A percentile compares a stretch with the other conserved stretches of the same genome.
phyloP scores from a whole-genome alignment of 2,113 vertebrate genomes.

The Nipponia nippon region DNA sequence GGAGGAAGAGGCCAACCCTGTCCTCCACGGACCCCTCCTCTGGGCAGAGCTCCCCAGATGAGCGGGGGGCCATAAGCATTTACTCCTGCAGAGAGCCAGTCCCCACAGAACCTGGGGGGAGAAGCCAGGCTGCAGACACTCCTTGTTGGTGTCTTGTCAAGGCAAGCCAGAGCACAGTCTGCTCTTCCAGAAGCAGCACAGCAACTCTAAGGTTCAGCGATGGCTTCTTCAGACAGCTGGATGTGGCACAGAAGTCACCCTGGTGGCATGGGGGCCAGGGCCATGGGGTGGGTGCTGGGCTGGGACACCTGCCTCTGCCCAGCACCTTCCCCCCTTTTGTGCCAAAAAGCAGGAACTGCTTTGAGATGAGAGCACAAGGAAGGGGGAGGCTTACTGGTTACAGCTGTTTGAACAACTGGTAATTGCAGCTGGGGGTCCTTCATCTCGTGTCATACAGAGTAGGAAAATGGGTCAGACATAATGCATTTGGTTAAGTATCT shows the following conservation, averaged over 20 bases:
- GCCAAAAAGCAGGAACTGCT: background rate
- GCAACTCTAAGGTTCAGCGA: background rate
- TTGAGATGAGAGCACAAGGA: background rate
- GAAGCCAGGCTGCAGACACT: fast-evolving
- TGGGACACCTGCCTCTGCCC: background rate
- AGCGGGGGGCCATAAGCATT: fast-evolving
- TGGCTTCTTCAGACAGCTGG: background rate
- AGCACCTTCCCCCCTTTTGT: background rate
- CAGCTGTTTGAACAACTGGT: constrained; percentile 39
- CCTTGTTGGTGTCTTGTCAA: background rate
- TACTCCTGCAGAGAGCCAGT: background rate
- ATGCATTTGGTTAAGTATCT: constrained; percentile 68
- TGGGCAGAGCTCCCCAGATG: fast-evolving
- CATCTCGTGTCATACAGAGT: constrained; percentile 11
- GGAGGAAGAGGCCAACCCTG: background rate
- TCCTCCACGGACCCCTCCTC: background rate
- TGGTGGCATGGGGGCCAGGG: fast-evolving
- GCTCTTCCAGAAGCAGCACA: background rate
- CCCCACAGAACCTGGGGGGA: background rate
- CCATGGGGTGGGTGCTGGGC: background rate
- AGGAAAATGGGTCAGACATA: constrained; percentile 69
- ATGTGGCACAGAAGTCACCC: fast-evolving
- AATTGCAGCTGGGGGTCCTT: constrained; percentile 46
- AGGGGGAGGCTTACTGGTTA: background rate
- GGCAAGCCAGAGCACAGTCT: background rate